These are phyloP conservation scores for Rhorus exstirpatorius DNA, from an alignment of 2,888 invertebrate genomes.

Conservation along the genomic window DNA sequence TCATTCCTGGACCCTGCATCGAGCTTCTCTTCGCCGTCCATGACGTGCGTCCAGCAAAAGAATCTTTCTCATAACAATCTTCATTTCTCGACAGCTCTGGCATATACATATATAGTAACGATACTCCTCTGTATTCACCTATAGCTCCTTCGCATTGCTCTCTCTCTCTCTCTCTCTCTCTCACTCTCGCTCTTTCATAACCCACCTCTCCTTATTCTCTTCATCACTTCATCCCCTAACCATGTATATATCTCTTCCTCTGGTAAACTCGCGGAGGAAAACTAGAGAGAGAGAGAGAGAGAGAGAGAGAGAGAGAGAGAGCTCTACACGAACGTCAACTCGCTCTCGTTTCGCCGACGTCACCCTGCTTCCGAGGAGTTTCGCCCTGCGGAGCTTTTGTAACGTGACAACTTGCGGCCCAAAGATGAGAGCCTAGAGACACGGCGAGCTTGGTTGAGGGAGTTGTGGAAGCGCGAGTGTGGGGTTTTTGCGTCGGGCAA, in stretches of 20 bases:
- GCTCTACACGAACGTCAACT: slow-evolving; percentile 54
- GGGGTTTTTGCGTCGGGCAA: slow-evolving; percentile 43
- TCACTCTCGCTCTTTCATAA: slow-evolving; percentile 10
- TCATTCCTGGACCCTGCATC: background rate
- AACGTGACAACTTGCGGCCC: slow-evolving; percentile 66
- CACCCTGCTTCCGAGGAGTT: slow-evolving; percentile 60
- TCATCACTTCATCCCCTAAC: background rate
- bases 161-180: slow-evolving; percentile 1
- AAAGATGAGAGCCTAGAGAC: slow-evolving; percentile 51
- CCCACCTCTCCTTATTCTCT: too few species aligned
- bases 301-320: slow-evolving; percentile 33
- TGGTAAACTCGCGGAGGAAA: background rate
- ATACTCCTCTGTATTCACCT: slow-evolving; percentile 35
- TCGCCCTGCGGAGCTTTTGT: slow-evolving; percentile 68
- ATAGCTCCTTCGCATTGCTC: slow-evolving; percentile 2
- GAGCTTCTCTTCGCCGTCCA: slow-evolving; percentile 1
- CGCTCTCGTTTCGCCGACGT: slow-evolving; percentile 51
- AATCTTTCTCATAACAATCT: slow-evolving; percentile 60
- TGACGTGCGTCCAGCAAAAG: slow-evolving; percentile 33
- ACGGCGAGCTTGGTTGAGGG: slow-evolving; percentile 11
- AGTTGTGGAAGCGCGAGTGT: slow-evolving; percentile 24
- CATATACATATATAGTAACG: slow-evolving; percentile 49
- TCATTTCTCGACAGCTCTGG: slow-evolving; percentile 32
- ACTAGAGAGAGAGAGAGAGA: slow-evolving; percentile 5
- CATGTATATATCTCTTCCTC: background rate